Evolutionary conservation across 2,797 vertebrate species (phyloP), one percentile per base, ranked within the genome.

Genomic region (Ataeniobius toweri): DNA sequence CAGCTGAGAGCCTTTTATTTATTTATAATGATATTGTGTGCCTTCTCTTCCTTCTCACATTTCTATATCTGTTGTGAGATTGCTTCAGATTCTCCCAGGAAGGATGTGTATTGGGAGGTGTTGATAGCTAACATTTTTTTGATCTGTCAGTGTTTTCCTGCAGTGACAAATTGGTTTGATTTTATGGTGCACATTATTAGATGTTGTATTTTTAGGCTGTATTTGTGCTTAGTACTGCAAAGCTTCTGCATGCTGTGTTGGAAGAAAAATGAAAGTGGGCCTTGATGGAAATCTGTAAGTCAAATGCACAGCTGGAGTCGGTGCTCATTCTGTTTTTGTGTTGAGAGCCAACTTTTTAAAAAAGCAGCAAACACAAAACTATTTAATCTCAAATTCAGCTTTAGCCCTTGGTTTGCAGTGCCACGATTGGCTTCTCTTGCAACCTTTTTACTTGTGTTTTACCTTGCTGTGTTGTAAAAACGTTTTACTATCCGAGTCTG

Each of bases 121-220:
- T 92, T 94, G 93, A 94, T 91, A 85, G 91, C 90, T 88, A 80
- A 83, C 58, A 71, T 83, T 88, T 85, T 81, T 63, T 73, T 50
- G 39, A 71, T 82, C 79, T 77, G 79, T 86, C 77, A 75, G 74
- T 85, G 75, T 83, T 85, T 85, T 92, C 86, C 85, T 89, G 76
- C 83, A 78, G 83, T 90, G 90, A 93, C 90, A 90, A 94, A 93
- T 90, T 89, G 83, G 84, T 86, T 85, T 82, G 76, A 86, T 91
- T 93, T 68, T 90, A 88, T 87, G 77, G 84, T 83, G 87, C 81
- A 76, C 85, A 89, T 91, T 91, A 86, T 83, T 90, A 87, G 86
- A 91, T 83, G 77, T 78, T 83, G 87, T 93, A 91, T 93, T 93
- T 94, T 94, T 93, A 90, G 81, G 76, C 74, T 39, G 16, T 59